These are phyloP conservation scores for Agrenia bidenticulata DNA, from an alignment of 2,888 invertebrate genomes.

Conservation along the genomic window DNA sequence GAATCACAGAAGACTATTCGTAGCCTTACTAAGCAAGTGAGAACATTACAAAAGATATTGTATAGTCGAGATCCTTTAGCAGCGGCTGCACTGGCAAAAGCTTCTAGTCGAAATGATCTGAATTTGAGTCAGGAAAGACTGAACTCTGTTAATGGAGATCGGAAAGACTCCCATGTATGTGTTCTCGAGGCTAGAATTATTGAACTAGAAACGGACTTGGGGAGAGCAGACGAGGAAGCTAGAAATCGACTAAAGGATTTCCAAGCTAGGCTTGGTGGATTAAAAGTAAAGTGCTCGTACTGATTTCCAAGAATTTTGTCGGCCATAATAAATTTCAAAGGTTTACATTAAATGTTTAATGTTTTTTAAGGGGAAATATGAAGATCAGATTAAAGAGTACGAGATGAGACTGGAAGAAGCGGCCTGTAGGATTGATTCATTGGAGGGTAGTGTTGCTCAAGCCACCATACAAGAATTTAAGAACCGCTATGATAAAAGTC, in stretches of 20 bases:
- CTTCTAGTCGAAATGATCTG: not conserved
- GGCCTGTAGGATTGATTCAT: not conserved
- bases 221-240: constrained; percentile 19
- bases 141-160: not conserved
- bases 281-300: constrained; percentile 18
- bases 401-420: constrained; percentile 20
- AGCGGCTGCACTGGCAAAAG: constrained; percentile 14
- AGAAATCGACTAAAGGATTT: constrained; percentile 19
- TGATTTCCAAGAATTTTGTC: too few relatives aligned
- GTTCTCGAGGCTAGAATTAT: constrained; percentile 21
- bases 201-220: constrained; percentile 26
- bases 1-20: constrained; percentile 46
- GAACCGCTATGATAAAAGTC: constrained; percentile 6
- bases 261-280: constrained; percentile 11
- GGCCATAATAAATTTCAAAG: not conserved
- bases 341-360: not conserved
- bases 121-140: not conserved
- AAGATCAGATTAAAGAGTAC: constrained; percentile 25
- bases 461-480: not conserved
- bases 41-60: constrained; percentile 47
- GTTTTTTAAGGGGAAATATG: constrained; percentile 27
- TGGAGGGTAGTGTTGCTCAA: not conserved
- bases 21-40: constrained; percentile 43
- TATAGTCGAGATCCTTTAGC: constrained; percentile 41
- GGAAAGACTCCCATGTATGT: not conserved